Evolutionary conservation across 2,888 invertebrate genomes (phyloP).

Genomic region (Diplolepis rosae): DNA sequence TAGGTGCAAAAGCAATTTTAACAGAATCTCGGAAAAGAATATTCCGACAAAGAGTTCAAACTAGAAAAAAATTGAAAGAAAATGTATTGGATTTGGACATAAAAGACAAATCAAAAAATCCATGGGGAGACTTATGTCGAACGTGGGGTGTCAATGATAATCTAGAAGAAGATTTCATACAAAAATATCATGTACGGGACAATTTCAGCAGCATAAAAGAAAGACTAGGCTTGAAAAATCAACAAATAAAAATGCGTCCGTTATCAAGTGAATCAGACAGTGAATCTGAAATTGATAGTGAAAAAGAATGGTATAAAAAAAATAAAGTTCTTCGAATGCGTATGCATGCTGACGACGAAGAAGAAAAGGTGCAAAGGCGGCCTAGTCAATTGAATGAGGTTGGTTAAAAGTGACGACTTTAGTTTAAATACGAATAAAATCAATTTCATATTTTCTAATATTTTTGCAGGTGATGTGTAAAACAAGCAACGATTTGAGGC

Average conservation of each 20-base stretch:
- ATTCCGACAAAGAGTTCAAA: constrained; percentile 56
- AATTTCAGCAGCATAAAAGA: constrained; percentile 59
- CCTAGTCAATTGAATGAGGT: constrained; percentile 60
- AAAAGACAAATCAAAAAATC: constrained; percentile 76
- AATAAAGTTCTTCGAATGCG: constrained; percentile 85
- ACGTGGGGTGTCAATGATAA: constrained; percentile 82
- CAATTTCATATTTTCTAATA: constrained; percentile 32
- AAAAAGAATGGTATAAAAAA: constrained; percentile 77
- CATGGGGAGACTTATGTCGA: constrained; percentile 83
- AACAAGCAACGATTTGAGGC: constrained; percentile 60
- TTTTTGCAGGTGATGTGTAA: constrained; percentile 33
- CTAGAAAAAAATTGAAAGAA: constrained; percentile 33
- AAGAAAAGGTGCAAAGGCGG: constrained; percentile 77
- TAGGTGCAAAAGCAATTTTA: constrained; percentile 73
- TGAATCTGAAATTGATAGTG: constrained; percentile 72
- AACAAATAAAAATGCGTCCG: constrained; percentile 23
- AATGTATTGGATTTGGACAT: constrained; percentile 36
- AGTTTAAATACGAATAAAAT: not conserved
- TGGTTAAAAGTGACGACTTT: constrained; percentile 4
- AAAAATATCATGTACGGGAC: constrained; percentile 57
- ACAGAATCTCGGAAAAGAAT: constrained; percentile 73
- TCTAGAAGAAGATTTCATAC: constrained; percentile 75
- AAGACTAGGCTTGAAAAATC: constrained; percentile 58
- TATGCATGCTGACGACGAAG: constrained; percentile 93
- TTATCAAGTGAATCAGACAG: constrained; percentile 48